These are phyloP conservation scores for Ormyrus nitidulus DNA, from an alignment of 2,888 invertebrate species.

Conservation along the genomic window DNA sequence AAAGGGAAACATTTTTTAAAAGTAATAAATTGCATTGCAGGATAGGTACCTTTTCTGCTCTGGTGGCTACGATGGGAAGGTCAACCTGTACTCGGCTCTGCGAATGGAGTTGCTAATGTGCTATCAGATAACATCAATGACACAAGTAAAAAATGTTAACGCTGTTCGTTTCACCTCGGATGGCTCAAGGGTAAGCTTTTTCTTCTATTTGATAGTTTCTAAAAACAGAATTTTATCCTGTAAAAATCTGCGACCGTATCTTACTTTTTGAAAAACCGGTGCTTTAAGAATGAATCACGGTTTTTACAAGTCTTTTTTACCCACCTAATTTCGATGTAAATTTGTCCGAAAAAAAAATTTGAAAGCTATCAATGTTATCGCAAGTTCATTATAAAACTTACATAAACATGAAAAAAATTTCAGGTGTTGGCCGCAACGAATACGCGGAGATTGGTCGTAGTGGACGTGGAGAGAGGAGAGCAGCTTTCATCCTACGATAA, in stretches of 20 bases:
- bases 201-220: slow-evolving; percentile 7
- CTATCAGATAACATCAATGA: slow-evolving; percentile 74
- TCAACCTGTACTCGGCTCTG: slow-evolving; percentile 75
- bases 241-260: too few relatives aligned
- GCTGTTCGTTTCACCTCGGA: slow-evolving; percentile 76
- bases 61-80: slow-evolving; percentile 76
- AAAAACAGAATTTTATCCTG: too few relatives aligned
- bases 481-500: slow-evolving; percentile 76
- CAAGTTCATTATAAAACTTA: neutral
- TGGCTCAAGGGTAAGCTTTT: slow-evolving; percentile 70
- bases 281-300: too few relatives aligned
- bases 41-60: slow-evolving; percentile 76
- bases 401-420: slow-evolving; percentile 27
- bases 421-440: slow-evolving; percentile 76
- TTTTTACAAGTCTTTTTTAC: too few relatives aligned
- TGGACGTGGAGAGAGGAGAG: slow-evolving; percentile 76
- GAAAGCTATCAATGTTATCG: neutral
- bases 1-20: too few relatives aligned
- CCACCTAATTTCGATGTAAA: neutral
- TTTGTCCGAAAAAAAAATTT: slow-evolving; percentile 14
- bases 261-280: too few relatives aligned
- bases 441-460: slow-evolving; percentile 74
- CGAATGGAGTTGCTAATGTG: slow-evolving; percentile 74
- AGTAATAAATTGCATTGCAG: slow-evolving; percentile 61
- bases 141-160: slow-evolving; percentile 74